These are phyloP conservation scores for Ernsta delagoae DNA, from an alignment of 2,888 invertebrate genomes.

Conservation along the genomic window DNA sequence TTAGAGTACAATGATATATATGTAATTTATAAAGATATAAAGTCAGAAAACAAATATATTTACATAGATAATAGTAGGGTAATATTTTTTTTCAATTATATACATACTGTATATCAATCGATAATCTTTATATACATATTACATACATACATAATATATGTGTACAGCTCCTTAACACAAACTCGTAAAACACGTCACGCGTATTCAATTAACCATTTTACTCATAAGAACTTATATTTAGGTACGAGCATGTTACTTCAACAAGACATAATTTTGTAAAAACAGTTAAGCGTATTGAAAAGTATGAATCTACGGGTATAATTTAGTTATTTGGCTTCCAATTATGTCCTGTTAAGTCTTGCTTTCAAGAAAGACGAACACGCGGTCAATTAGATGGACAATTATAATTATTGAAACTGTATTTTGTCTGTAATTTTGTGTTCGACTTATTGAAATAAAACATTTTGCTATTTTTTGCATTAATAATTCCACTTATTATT, in stretches of 20 bases:
- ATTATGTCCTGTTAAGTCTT: slow-evolving; percentile 25
- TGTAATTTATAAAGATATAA: too few species aligned
- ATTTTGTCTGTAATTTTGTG: slow-evolving; percentile 20
- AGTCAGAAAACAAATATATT: too few species aligned
- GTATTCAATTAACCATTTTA: not conserved
- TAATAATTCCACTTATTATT: too few species aligned
- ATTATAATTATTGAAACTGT: slow-evolving; percentile 34
- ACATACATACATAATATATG: too few species aligned
- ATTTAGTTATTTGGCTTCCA: slow-evolving; percentile 37
- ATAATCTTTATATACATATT: too few species aligned
- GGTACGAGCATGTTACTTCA: too few species aligned
- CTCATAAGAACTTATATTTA: not conserved
- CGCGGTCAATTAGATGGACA: slow-evolving; percentile 7
- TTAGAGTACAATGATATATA: too few species aligned
- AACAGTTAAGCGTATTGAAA: not conserved
- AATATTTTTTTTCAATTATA: too few species aligned
- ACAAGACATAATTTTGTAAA: not conserved
- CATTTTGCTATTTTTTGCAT: too few species aligned
- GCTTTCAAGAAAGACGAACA: slow-evolving; percentile 12
- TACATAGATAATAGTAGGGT: too few species aligned
- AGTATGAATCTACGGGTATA: not conserved
- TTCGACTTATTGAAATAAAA: slow-evolving; percentile 1
- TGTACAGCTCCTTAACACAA: too few species aligned
- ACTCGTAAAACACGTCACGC: not conserved
- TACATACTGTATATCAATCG: too few species aligned